Evolutionary conservation across 2,888 invertebrate species (phyloP).

Genomic region (Trichogramma dendrolimi): DNA sequence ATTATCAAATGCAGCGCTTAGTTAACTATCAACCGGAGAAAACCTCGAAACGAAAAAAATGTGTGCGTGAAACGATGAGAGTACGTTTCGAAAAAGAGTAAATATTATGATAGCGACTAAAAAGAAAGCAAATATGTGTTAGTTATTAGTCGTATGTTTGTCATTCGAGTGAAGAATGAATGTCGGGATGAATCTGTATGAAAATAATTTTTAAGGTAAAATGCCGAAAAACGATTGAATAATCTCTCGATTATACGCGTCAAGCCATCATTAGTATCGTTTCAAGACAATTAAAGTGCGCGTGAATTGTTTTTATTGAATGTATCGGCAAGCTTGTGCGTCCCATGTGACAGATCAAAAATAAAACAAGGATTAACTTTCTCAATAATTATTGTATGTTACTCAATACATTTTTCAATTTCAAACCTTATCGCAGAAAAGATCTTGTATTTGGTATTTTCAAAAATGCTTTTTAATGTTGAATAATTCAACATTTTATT

Average conservation of each 20-base stretch:
- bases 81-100: too few relatives aligned
- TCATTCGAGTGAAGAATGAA: background rate
- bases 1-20: slow-evolving; percentile 33
- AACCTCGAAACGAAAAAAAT: background rate
- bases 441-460: slow-evolving; percentile 14
- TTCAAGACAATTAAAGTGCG: too few relatives aligned
- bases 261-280: too few relatives aligned
- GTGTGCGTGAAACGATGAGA: too few relatives aligned
- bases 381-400: slow-evolving; percentile 23
- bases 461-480: background rate
- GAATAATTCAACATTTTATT: background rate
- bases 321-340: slow-evolving; percentile 23
- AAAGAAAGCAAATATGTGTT: too few relatives aligned
- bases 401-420: slow-evolving; percentile 18
- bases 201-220: too few relatives aligned
- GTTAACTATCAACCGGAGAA: slow-evolving; percentile 28
- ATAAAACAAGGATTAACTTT: slow-evolving; percentile 30
- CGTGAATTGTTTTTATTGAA: too few relatives aligned
- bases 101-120: too few relatives aligned
- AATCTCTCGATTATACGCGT: too few relatives aligned
- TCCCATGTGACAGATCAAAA: slow-evolving; percentile 28
- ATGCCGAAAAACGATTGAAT: too few relatives aligned
- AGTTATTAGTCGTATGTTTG: too few relatives aligned
- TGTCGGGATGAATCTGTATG: background rate
- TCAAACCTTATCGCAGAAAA: slow-evolving; percentile 10